Conservation (phyloP, 2,113 vertebrate genomes). For the Opisthocomus hoazin region DNA sequence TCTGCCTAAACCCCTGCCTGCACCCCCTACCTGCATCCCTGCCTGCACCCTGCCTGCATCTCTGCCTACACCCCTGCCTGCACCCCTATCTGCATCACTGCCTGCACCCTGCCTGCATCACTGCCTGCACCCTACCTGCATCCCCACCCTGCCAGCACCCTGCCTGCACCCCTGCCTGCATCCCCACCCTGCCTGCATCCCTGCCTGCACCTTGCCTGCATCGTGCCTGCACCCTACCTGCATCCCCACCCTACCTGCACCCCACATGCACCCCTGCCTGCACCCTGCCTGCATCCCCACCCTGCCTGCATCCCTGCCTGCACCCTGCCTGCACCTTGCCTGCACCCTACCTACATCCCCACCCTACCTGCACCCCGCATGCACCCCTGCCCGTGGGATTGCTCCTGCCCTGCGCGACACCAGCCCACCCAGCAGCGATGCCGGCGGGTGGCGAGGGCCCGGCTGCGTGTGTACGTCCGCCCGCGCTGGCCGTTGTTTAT, state of each 20-base stretch:
- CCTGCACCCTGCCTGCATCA: background rate
- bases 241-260: background rate
- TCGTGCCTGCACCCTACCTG: too few relatives aligned
- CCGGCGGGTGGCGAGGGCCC: background rate
- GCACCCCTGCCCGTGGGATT: accelerated
- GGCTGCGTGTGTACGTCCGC: accelerated
- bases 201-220: background rate
- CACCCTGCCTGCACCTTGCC: background rate
- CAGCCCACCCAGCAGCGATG: accelerated
- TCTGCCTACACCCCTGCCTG: background rate
- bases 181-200: background rate
- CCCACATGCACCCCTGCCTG: background rate
- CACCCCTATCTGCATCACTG: background rate
- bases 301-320: background rate
- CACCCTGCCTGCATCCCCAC: background rate
- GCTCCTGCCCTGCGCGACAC: background rate
- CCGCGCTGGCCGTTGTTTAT: background rate
- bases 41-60: background rate
- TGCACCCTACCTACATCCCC: too few relatives aligned
- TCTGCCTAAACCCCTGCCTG: background rate
- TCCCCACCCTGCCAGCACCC: background rate
- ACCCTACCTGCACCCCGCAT: background rate
- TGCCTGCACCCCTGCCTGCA: background rate
- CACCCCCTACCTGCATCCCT: background rate
- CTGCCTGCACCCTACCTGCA: too few relatives aligned